Evolutionary conservation across 1,140 invertebrate genomes (phyloP), one percentile per base, ranked within the genome.

Genomic region (Calliopsis andreniformis): DNA sequence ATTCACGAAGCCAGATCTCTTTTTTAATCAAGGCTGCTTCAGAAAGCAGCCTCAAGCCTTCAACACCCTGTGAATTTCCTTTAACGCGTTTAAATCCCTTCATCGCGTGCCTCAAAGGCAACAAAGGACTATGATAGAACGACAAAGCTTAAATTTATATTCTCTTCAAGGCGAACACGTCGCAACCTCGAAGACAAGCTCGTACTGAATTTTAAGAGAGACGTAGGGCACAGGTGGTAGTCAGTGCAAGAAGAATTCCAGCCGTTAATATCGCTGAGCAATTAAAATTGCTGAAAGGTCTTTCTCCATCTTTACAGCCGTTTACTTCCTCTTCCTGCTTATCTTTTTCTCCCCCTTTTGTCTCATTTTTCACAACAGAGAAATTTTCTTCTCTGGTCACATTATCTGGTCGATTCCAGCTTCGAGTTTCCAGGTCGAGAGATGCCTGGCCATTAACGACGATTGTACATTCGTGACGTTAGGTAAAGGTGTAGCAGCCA

Each of bases 361-460:
- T 0, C 7, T 49, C 47, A 6, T n/a, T 20, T 47, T 47, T n/a
- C 45, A 16, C 45, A 18, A n/a, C 6, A 18, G 16, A 47, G 30
- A 61, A 45, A 72, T 66, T 72, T 79, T 79, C n/a, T 35, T 43
- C 32, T 42, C 55, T 16, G n/a, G n/a, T n/a, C 42, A 58, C 55
- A 70, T 56, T 71, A 61, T 49, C 56, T 25, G 35, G 67, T 63
- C 25, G 56, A 25, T 66, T 58, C 10, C 30, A 45, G 23, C 10
- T 2, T 12, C 18, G 10, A 69, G 28, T 79, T 82, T 76, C 28
- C 76, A 76, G 59, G 76, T 82, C 79, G 76, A 83, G 70, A 70
- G 76, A 83, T 62, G 61, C 70, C 72, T 56, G 49, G 14, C 56
- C 80, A 76, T 79, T 82, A 83, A 82, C 62, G 49, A 42, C 80